Evolutionary conservation across 2,888 invertebrate species (phyloP).

Genomic region (Callosobruchus maculatus): DNA sequence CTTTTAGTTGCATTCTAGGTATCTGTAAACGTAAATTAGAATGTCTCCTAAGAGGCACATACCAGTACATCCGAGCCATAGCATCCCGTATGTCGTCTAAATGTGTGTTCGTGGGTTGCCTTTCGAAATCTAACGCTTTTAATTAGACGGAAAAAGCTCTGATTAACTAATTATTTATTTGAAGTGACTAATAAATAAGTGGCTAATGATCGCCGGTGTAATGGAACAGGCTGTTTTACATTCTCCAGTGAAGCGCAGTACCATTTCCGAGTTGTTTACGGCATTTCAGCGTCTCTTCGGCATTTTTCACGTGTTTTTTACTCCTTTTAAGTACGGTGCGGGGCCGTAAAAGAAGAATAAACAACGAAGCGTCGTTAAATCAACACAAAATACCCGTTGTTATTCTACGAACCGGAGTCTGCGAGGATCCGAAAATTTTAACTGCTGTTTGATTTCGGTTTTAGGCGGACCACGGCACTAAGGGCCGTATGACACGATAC

Average conservation of each 20-base stretch:
- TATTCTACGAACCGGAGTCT: not conserved
- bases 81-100: not conserved
- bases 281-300: conserved; percentile 8
- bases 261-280: conserved; percentile 11
- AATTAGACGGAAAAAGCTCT: not conserved
- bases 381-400: not conserved
- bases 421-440: not conserved
- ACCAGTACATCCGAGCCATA: not conserved
- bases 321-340: not conserved
- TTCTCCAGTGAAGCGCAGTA: not conserved
- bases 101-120: not conserved
- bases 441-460: not conserved
- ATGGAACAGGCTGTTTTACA: not conserved
- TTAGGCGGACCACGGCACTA: not conserved
- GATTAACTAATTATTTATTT: not conserved
- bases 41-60: not conserved
- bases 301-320: not conserved
- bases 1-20: not conserved
- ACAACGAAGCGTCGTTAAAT: not conserved
- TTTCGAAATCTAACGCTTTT: not conserved
- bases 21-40: not conserved
- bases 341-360: not conserved
- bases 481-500: no score
- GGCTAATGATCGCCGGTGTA: not conserved
- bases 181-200: not conserved